Base-by-base conservation (phyloP, 1,140 invertebrate species). In the Spodoptera frugiperda region DNA sequence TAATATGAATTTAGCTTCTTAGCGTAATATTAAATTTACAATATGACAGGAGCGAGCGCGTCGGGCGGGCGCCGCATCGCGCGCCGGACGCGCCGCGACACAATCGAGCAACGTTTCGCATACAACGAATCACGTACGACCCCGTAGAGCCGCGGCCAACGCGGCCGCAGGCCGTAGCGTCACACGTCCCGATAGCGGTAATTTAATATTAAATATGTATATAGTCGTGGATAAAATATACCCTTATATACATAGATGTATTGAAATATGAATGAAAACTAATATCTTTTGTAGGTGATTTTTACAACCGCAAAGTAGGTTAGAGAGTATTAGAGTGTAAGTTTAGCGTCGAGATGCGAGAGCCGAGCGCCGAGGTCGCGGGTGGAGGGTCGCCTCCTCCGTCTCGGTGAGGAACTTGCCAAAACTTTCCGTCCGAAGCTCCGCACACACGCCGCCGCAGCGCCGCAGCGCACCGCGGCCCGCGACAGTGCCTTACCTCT, bases 211-310 rank as follows among this genome's bases (percentile, higher is more conserved):
- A 87, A 87, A 83, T 82, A 87, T 91, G 90, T 92, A 93, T 83
- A 90, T 93, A 93, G 68, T 88, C 85, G 89, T 91, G 86, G 86
- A 89, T 92, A 91, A 89, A 91, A 89, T 93, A 93, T 93, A 93
- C 92, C 91, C 90, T 87, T 91, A 92, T 93, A 93, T 92, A 93
- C 88, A 92, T 93, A 93, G 90, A 91, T 86, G 86, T 91, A 91
- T 86, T 86, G 82, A 89, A 92, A 92, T 91, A 92, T 87, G 92
- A 88, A 93, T 91, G 89, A 91, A 65, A 93, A 92, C 85, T 92
- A 92, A 92, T 93, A 93, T 93, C 92, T 93, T 93, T 92, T 93
- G 92, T 93, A 93, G 92, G 90, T 87, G 89, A 93, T 90, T 93
- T 93, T 93, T 93, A 93, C 92, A 93, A 93, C 85, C 86, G 92